A percentile compares a stretch with the other conserved stretches of the same genome.
Evolutionary conservation across 2,797 vertebrate species (phyloP).

Genomic region (Potorous gilbertii): DNA sequence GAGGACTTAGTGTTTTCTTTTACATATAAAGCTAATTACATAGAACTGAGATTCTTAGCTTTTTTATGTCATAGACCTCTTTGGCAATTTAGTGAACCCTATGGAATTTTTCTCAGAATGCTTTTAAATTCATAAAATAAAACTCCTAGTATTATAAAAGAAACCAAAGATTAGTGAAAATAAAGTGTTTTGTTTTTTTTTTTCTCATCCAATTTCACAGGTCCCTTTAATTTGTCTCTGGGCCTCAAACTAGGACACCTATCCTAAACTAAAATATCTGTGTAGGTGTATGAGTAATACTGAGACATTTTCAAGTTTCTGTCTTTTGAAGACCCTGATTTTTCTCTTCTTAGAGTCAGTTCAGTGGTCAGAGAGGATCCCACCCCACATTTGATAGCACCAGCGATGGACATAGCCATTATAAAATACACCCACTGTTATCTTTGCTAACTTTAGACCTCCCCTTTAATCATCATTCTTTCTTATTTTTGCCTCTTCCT

Average conservation of each 20-base stretch:
- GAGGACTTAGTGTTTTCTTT: not conserved
- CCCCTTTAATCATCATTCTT: not conserved
- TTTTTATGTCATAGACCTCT: not conserved
- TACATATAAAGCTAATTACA: not conserved
- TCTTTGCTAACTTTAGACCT: not conserved
- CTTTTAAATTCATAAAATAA: not conserved
- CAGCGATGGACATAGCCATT: not conserved
- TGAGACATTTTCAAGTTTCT: not conserved
- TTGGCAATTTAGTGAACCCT: not conserved
- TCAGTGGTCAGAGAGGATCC: not conserved
- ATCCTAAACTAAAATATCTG: not conserved
- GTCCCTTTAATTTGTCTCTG: not conserved
- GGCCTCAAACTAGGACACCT: not conserved
- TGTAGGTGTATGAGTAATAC: not conserved
- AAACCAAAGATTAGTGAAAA: not conserved
- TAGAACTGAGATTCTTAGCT: not conserved
- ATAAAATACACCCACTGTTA: not conserved
- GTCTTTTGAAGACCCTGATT: not conserved
- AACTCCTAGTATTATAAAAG: not conserved
- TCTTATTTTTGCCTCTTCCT: not conserved
- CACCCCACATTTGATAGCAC: not conserved
- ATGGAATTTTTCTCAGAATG: not conserved
- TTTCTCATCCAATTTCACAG: not conserved
- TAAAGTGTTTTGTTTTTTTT: not conserved
- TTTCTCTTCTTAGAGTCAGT: not conserved